Evolutionary conservation across 2,888 invertebrate genomes (phyloP).

Genomic region (Andrena praecox): DNA sequence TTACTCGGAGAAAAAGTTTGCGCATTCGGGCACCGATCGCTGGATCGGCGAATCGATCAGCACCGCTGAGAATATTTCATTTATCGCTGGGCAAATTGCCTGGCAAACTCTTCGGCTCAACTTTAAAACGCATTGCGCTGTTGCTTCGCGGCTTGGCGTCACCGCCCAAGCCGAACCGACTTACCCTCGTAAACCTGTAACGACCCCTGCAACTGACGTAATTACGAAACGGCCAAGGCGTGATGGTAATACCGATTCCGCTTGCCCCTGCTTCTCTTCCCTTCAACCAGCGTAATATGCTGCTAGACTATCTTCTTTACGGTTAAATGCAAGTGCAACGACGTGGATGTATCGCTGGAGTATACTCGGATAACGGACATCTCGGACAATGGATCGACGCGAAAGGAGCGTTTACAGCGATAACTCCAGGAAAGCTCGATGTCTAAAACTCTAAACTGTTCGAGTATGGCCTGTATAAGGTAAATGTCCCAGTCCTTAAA

Average conservation of each 20-base stretch:
- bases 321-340: too few relatives aligned
- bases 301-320: background rate
- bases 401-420: slow-evolving; percentile 3
- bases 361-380: background rate
- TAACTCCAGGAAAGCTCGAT: too few relatives aligned
- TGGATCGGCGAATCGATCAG: slow-evolving; percentile 3
- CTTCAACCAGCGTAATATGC: background rate
- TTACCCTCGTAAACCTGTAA: slow-evolving; percentile 43
- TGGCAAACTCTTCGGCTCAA: background rate
- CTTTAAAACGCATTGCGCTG: slow-evolving; percentile 21
- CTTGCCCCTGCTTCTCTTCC: background rate
- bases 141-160: slow-evolving; percentile 11
- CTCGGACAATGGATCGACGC: slow-evolving; percentile 18
- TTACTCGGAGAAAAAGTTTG: background rate
- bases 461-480: too few relatives aligned
- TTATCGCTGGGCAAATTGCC: background rate
- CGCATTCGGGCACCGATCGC: background rate
- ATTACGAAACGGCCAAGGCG: slow-evolving; percentile 49
- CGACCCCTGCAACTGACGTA: slow-evolving; percentile 52
- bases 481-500: too few relatives aligned
- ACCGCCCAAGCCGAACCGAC: background rate
- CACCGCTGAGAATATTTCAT: slow-evolving; percentile 7
- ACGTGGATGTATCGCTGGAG: background rate
- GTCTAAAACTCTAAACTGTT: too few relatives aligned
- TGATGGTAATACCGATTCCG: slow-evolving; percentile 42